Evolutionary conservation across 2,888 invertebrate genomes (phyloP), one percentile per base, ranked within the genome.

Genomic region (Lasioglossum oenotherae): DNA sequence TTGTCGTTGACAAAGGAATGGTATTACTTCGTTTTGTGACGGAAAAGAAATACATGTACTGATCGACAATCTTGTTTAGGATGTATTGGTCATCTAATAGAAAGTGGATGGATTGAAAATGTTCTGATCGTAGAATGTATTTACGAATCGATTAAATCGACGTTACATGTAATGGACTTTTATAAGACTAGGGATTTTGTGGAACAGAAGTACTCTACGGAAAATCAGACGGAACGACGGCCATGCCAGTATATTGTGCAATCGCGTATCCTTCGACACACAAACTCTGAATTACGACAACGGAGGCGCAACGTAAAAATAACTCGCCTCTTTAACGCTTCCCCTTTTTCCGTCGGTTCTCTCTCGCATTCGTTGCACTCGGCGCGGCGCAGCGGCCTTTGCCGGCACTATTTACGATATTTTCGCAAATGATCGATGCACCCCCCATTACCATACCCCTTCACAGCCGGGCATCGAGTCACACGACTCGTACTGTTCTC

Each of bases 251-350:
- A 49, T 38, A 74, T 78, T 67, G 79, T 49, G 57, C 38, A 76
- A 69, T 80, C 75, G 60, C 57, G 35, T 35, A 76, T 67, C 80
- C 69, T 49, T 77, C 84, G 85, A 77, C 84, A 69, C 69, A 35
- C 31, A 69, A 35, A 38, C 12, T 38, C 35, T 80, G 80, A 85
- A 77, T 80, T 85, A 84, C 76, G 77, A 27, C 69, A 49, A 69
- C 60, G 53, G 79, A 23, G 27, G 31, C n/a, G 53, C 8, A 27
- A 53, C 41, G 75, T 67, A 64, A 76, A 76, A 76, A 46, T 71
- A 53, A 81, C 75, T 69, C 46, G 74, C 23, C 72, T 46, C 35
- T 73, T 38, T 71, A 44, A 73, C 46, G 53, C 67, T 75, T 44
- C n/a, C 64, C 60, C 35, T 74, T 31, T 84, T 19, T 4, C 46